Percentiles rank a stretch among this genome's conserved stretches.
Conservation (phyloP, 1,140 invertebrate species). For the Coenobita brevimanus region DNA sequence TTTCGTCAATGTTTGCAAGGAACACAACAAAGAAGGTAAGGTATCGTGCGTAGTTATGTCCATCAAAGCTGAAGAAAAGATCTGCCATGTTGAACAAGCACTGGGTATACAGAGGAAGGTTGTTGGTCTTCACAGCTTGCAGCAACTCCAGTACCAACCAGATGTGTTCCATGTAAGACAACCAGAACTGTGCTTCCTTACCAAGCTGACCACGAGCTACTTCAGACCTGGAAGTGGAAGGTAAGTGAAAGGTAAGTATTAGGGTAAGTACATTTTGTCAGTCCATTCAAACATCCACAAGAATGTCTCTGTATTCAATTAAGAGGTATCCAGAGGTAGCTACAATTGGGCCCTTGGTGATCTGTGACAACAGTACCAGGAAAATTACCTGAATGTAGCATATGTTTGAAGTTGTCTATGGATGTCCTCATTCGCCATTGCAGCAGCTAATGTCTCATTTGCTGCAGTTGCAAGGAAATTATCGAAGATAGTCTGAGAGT, state of each 20-base stretch:
- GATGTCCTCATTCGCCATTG: no score
- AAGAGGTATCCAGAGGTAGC: no score
- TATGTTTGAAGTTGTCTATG: no score
- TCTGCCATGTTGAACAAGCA: not conserved
- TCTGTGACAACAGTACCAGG: no score
- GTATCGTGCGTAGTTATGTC: not conserved
- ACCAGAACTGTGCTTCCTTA: not conserved
- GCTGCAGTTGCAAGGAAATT: not conserved
- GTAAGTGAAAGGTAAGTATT: no score
- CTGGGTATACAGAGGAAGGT: not conserved
- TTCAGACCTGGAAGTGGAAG: not conserved
- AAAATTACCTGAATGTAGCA: no score
- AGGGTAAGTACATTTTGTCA: no score
- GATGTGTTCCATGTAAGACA: not conserved
- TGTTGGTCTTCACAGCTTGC: not conserved
- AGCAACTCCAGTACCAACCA: not conserved
- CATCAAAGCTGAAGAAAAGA: conserved; percentile 6
- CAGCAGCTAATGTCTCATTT: not conserved
- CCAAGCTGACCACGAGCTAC: not conserved
- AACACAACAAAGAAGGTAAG: not conserved
- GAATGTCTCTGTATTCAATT: not conserved
- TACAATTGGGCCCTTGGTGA: no score
- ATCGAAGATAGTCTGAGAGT: not conserved
- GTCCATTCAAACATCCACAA: no score
- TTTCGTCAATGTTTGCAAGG: not conserved